phyloP scores from a whole-genome alignment of 2,888 invertebrate species.

The Athrips mouffetella region DNA sequence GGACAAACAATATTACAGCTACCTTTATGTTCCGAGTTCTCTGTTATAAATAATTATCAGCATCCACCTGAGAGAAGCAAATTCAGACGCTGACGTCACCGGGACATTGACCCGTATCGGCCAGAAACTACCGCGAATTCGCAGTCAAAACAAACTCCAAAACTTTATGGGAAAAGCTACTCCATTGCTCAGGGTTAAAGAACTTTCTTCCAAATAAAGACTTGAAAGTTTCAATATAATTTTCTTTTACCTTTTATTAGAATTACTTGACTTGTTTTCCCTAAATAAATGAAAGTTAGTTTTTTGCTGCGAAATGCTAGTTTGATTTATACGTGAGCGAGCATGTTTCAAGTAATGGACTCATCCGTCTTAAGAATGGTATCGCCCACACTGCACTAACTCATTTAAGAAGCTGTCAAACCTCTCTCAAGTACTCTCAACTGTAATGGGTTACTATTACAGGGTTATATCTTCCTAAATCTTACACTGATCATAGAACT shows the following conservation, averaged over 20 bases:
- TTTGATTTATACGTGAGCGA: constrained; percentile 27
- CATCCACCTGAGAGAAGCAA: constrained; percentile 19
- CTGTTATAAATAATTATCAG: constrained; percentile 17
- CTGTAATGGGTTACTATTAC: too few species aligned
- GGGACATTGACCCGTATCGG: constrained; percentile 54
- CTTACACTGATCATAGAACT: too few species aligned
- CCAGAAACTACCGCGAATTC: constrained; percentile 59
- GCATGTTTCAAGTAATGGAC: constrained; percentile 37
- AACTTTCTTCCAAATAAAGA: background rate
- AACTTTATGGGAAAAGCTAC: constrained; percentile 29
- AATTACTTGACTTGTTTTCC: too few species aligned
- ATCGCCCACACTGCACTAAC: constrained; percentile 44
- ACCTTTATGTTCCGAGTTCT: too few species aligned
- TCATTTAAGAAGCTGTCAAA: constrained; percentile 46
- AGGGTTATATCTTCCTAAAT: too few species aligned
- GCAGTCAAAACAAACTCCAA: constrained; percentile 63
- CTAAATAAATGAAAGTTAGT: constrained; percentile 6
- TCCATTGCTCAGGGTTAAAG: constrained; percentile 15
- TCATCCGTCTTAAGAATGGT: constrained; percentile 40
- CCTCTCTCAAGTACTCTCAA: too few species aligned
- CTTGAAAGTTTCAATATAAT: background rate
- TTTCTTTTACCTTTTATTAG: constrained; percentile 10
- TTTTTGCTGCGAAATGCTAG: constrained; percentile 4
- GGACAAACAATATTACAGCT: too few species aligned
- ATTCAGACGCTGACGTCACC: constrained; percentile 56